Base-by-base conservation (phyloP, 92 coral and sea anemone species). In the Epizoanthus rinbou region DNA sequence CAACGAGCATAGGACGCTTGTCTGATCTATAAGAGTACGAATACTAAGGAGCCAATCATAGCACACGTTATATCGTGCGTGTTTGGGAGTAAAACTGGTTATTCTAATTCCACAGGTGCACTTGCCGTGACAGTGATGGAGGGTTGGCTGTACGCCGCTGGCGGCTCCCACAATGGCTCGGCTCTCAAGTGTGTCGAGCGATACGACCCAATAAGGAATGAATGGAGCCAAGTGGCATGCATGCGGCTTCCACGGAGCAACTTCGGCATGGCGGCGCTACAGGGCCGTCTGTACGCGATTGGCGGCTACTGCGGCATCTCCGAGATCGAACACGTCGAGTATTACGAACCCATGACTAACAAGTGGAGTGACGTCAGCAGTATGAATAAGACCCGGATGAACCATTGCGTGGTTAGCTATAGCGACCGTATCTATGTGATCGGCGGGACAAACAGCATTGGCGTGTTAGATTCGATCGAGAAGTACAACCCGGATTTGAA, bases 161-260 rank as follows among this genome's bases (percentile, higher is more conserved):
- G 99, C 1, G 99, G 99, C n/a, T 96, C 99, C 3, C 98, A 96
- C 75, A 91, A 93, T 60, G 99, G 98, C n/a, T 87, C 98, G n/a
- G 96, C 99, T 2, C 92, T 96, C 8, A 96, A 96, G 85, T 89
- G 92, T 72, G 98, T 88, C 13, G 99, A 96, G 73, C 97, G 99
- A 21, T 96, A 91, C 87, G 99, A 96, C 69, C 89, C 98, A 9
- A 89, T 86, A 10, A 90, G 85, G 64, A 96, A 96, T 85, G 97
- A 92, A 37, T 96, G 99, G 99, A 83, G 92, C 52, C 94, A 89
- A 64, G 93, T 96, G 3, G 97, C 97, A 11, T 87, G 91, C 81
- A 96, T 96, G 99, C 89, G 95, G 80, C 89, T 96, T 3, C 99
- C 99, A 67, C 89, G 99, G 68, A 93, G 99, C 76, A 91, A 92